Evolutionary conservation across 2,113 vertebrate species (phyloP).

Genomic region (Sialia sialis): DNA sequence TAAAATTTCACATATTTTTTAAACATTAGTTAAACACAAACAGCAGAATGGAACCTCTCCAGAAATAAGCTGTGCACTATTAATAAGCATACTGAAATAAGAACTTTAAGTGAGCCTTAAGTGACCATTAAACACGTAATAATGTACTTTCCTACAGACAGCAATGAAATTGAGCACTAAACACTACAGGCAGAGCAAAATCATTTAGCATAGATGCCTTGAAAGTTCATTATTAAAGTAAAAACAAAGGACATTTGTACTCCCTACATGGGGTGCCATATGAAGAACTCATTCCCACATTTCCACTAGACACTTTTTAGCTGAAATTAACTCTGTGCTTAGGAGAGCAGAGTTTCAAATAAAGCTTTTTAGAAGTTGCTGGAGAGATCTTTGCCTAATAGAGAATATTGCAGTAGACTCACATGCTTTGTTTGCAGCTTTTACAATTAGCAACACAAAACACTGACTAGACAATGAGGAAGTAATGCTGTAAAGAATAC

Average conservation of each 20-base stretch:
- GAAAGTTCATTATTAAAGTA: not conserved
- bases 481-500: not conserved
- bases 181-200: not conserved
- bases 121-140: not conserved
- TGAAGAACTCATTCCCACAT: not conserved
- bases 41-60: not conserved
- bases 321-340: not conserved
- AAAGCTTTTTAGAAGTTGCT: not conserved
- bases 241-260: not conserved
- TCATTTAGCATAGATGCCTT: not conserved
- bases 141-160: not conserved
- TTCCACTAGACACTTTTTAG: not conserved
- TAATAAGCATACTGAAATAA: not conserved
- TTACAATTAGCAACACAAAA: not conserved
- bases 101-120: not conserved
- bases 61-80: not conserved
- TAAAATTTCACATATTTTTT: not conserved
- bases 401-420: not conserved
- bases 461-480: not conserved
- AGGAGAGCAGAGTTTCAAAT: not conserved
- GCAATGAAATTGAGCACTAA: not conserved
- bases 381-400: not conserved
- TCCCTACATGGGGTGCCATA: not conserved
- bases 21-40: not conserved
- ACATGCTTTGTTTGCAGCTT: not conserved